Conservation (phyloP, 2,113 vertebrate species). For the Gasterosteus nipponicus region DNA sequence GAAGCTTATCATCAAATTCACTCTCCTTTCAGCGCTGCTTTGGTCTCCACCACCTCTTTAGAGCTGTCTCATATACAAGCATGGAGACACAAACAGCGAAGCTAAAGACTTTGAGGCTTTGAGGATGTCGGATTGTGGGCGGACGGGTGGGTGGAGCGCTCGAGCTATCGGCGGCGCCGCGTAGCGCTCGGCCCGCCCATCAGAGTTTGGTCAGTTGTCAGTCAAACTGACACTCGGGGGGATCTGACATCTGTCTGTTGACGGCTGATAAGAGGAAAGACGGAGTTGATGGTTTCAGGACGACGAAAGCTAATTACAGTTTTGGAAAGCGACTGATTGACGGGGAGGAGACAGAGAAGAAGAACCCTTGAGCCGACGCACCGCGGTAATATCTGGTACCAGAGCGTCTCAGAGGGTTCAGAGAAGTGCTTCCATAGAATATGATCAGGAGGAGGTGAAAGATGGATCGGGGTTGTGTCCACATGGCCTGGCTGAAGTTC, state of each 20-base stretch:
- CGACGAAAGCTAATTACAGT: conserved; percentile 39
- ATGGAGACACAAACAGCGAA: background rate
- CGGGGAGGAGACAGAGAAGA: background rate
- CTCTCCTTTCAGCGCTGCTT: background rate
- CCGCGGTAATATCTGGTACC: no score
- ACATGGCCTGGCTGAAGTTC: background rate
- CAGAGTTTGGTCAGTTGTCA: conserved; percentile 51
- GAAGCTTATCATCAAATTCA: background rate
- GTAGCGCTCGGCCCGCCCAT: conserved; percentile 28
- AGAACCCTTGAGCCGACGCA: background rate
- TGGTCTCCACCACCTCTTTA: background rate
- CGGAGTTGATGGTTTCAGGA: conserved; percentile 36
- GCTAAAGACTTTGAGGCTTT: background rate
- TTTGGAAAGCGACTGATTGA: conserved; percentile 26
- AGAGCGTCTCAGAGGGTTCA: no score
- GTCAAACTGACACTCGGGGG: conserved; percentile 45
- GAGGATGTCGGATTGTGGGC: background rate
- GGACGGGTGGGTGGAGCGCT: background rate
- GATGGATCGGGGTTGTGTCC: no score
- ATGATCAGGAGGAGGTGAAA: no score
- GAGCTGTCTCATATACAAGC: background rate
- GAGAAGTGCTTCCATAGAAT: no score
- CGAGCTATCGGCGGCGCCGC: conserved; percentile 28
- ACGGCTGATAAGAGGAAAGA: conserved; percentile 51
- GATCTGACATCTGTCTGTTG: conserved; percentile 47